Conservation (phyloP, 1,140 invertebrate species). For the Macrobrachium nipponense region DNA sequence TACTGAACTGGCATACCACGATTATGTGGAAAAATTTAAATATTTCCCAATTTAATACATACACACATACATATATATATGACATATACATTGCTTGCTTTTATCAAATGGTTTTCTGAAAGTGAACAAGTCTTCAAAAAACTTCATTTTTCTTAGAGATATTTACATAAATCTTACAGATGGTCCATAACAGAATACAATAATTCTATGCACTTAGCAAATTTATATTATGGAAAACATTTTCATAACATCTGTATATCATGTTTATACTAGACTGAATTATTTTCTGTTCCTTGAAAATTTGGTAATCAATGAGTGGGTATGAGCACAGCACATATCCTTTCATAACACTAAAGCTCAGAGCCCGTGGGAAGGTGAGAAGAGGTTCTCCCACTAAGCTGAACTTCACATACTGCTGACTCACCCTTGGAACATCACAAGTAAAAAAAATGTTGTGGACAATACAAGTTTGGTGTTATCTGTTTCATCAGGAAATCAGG, state of each 20-base stretch:
- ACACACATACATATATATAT: too few relatives aligned
- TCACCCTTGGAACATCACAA: slow-evolving; percentile 25
- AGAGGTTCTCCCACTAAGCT: neutral
- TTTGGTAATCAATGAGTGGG: slow-evolving; percentile 13
- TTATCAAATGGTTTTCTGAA: too few relatives aligned
- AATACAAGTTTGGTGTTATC: neutral
- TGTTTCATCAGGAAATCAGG: slow-evolving; percentile 31
- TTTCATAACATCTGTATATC: slow-evolving; percentile 24
- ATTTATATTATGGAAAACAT: too few relatives aligned
- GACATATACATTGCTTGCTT: too few relatives aligned
- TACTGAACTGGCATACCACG: too few relatives aligned
- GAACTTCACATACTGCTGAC: neutral
- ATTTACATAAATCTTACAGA: too few relatives aligned
- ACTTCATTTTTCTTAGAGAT: too few relatives aligned
- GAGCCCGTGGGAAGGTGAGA: neutral
- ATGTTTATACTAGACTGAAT: slow-evolving; percentile 39
- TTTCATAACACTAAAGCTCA: slow-evolving; percentile 9
- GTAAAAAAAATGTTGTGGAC: slow-evolving; percentile 24
- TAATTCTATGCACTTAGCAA: too few relatives aligned
- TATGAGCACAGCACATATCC: slow-evolving; percentile 28
- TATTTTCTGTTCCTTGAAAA: slow-evolving; percentile 40
- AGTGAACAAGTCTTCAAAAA: too few relatives aligned
- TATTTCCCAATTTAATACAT: too few relatives aligned
- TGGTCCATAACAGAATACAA: too few relatives aligned
- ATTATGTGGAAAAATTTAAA: too few relatives aligned